phyloP scores from a whole-genome alignment of 2,113 vertebrate species.

The Chloropsis hardwickii region DNA sequence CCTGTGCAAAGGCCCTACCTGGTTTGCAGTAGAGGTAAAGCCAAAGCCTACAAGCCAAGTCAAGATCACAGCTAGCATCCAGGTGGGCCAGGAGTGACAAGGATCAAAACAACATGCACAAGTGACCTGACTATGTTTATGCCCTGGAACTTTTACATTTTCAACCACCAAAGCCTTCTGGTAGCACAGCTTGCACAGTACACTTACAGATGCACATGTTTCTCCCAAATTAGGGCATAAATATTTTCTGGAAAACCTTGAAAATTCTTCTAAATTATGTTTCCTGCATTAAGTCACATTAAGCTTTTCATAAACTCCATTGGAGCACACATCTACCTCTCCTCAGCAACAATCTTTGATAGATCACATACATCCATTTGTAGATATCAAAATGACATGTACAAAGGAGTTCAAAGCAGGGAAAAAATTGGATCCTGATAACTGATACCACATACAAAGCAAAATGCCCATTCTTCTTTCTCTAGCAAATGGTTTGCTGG shows the following conservation, averaged over 20 bases:
- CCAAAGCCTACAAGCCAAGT: neutral
- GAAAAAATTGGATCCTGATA: neutral
- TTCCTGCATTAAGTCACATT: neutral
- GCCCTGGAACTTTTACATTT: neutral
- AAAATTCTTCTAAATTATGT: neutral
- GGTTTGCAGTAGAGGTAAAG: neutral
- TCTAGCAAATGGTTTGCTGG: neutral
- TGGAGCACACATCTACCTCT: neutral
- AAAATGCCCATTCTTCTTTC: neutral
- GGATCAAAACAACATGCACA: too few relatives aligned
- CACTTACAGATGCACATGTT: fast-evolving
- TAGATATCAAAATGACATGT: neutral
- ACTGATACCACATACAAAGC: neutral
- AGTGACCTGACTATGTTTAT: neutral
- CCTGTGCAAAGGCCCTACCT: neutral
- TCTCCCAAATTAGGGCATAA: neutral
- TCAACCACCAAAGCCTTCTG: neutral
- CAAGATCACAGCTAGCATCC: neutral
- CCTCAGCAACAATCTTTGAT: neutral
- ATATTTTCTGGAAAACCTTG: neutral
- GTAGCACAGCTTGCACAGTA: neutral
- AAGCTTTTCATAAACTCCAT: neutral
- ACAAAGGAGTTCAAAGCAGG: neutral
- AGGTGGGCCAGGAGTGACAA: neutral
- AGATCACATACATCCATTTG: neutral